Evolutionary conservation across 2,888 invertebrate genomes (phyloP).

Genomic region (Anagyrus pseudococci): DNA sequence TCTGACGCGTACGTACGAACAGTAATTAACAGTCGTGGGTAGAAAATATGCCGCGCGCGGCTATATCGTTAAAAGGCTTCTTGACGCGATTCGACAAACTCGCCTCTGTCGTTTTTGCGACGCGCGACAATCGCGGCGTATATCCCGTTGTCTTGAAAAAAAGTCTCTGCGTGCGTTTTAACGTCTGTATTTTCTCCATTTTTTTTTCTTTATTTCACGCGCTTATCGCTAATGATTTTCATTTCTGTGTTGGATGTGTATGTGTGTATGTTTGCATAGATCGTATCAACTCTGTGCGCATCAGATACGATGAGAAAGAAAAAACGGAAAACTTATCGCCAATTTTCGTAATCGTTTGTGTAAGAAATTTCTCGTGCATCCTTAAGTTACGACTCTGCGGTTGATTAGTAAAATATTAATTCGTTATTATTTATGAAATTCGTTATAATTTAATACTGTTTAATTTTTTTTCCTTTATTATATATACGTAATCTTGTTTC

Average conservation of each 20-base stretch:
- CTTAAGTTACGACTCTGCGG: neutral
- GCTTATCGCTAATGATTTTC: neutral
- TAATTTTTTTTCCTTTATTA: neutral
- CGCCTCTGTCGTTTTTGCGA: too few relatives aligned
- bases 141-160: too few relatives aligned
- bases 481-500: neutral
- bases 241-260: too few relatives aligned
- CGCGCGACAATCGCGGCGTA: too few relatives aligned
- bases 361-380: constrained; percentile 33
- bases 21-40: neutral
- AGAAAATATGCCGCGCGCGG: neutral
- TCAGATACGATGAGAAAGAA: constrained; percentile 15
- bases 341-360: constrained; percentile 39
- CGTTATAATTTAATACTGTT: constrained; percentile 2
- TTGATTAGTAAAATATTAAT: constrained; percentile 7
- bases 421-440: constrained; percentile 9
- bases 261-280: constrained; percentile 26
- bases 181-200: neutral
- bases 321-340: constrained; percentile 30
- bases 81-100: too few relatives aligned
- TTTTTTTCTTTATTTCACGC: constrained; percentile 1
- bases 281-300: neutral
- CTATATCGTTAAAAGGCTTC: too few relatives aligned
- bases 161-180: neutral
- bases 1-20: neutral